These are phyloP conservation scores for Gastrophysa polygoni DNA, from an alignment of 2,888 invertebrate species.

Conservation along the genomic window DNA sequence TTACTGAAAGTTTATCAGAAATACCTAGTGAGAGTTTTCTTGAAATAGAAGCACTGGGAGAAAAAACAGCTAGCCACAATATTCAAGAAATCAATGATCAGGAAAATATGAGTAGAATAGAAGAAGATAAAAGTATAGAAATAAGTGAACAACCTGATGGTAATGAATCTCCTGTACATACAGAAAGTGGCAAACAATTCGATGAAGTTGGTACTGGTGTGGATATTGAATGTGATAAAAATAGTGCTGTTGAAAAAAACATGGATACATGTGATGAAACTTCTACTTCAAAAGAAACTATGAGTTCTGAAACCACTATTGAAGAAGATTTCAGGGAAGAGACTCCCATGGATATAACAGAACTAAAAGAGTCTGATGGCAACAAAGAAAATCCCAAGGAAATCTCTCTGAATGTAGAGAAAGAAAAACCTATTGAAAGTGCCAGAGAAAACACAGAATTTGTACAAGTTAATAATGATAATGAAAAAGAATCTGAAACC, in stretches of 20 bases:
- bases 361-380: not conserved
- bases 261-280: not conserved
- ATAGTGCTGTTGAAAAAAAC: not conserved
- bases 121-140: not conserved
- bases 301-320: not conserved
- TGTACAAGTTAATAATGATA: constrained; percentile 43
- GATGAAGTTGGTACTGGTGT: constrained; percentile 25
- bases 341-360: not conserved
- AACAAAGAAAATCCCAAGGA: not conserved
- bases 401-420: constrained; percentile 26
- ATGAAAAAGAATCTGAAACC: constrained; percentile 33
- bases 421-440: constrained; percentile 41
- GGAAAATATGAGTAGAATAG: not conserved
- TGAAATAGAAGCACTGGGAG: constrained; percentile 16
- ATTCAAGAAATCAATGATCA: not conserved
- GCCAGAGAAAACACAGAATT: constrained; percentile 45
- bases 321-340: not conserved
- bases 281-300: not conserved
- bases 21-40: constrained; percentile 28
- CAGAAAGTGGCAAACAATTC: not conserved
- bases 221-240: constrained; percentile 6
- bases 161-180: not conserved
- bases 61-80: constrained; percentile 7
- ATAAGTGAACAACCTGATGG: not conserved
- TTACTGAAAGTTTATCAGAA: constrained; percentile 25